phyloP scores from a whole-genome alignment of 2,888 invertebrate species.

The Mystacides longicornis region DNA sequence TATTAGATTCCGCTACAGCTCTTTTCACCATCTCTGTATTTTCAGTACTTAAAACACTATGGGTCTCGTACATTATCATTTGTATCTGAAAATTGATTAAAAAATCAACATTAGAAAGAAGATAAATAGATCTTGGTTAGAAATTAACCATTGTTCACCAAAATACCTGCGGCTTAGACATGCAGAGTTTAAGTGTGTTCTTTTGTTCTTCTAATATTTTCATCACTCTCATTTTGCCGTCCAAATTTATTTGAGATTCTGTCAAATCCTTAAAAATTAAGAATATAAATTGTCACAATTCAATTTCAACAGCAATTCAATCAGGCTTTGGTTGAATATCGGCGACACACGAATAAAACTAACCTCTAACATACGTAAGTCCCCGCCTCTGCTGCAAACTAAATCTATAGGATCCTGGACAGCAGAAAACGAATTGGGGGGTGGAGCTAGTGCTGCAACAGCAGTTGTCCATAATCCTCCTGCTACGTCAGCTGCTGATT shows the following conservation, averaged over 20 bases:
- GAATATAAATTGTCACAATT: neutral
- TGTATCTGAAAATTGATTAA: conserved; percentile 58
- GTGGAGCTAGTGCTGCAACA: conserved; percentile 55
- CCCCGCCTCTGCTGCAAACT: conserved; percentile 73
- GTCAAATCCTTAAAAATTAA: conserved; percentile 45
- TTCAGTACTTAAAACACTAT: conserved; percentile 68
- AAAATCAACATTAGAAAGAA: too few species aligned
- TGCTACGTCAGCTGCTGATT: conserved; percentile 52
- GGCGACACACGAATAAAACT: neutral
- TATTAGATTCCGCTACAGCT: conserved; percentile 63
- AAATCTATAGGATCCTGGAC: conserved; percentile 73
- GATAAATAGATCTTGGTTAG: too few species aligned
- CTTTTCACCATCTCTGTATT: conserved; percentile 65
- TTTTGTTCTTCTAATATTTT: conserved; percentile 69
- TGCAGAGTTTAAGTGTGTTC: conserved; percentile 61
- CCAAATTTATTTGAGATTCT: conserved; percentile 57
- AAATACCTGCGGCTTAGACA: conserved; percentile 68
- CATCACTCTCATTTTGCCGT: conserved; percentile 54
- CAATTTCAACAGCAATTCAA: neutral
- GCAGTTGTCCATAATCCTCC: conserved; percentile 36
- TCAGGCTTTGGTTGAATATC: neutral
- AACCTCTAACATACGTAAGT: conserved; percentile 66
- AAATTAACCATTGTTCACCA: too few species aligned
- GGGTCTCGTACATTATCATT: conserved; percentile 73
- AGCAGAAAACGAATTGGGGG: conserved; percentile 75